Conservation (phyloP, 1,140 invertebrate genomes). For the Notospermus geniculatus region DNA sequence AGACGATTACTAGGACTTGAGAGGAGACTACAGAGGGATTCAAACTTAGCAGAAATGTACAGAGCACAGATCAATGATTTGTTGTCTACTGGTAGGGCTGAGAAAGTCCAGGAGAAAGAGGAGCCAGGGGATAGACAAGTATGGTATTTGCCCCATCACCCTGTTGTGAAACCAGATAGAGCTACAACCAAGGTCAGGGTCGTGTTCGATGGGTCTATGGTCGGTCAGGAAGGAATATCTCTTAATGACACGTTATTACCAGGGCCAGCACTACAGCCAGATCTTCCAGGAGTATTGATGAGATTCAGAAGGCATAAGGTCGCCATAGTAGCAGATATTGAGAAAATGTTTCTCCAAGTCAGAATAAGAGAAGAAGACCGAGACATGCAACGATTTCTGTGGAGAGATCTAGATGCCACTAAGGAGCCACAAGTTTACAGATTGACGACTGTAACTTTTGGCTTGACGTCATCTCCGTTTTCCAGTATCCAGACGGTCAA, state of each 20-base stretch:
- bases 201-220: constrained; percentile 25
- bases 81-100: neutral
- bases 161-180: constrained; percentile 16
- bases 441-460: constrained; percentile 13
- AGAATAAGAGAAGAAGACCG: constrained; percentile 1
- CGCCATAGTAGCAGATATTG: constrained; percentile 20
- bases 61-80: constrained; percentile 1
- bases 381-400: constrained; percentile 4
- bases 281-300: constrained; percentile 27
- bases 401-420: neutral
- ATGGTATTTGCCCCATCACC: constrained; percentile 28
- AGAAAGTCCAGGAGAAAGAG: neutral
- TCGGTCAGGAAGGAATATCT: constrained; percentile 11
- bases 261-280: constrained; percentile 50
- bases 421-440: constrained; percentile 6
- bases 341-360: neutral
- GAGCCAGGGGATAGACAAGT: neutral
- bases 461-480: constrained; percentile 1
- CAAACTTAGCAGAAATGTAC: neutral
- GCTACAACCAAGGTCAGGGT: constrained; percentile 25
- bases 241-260: constrained; percentile 21
- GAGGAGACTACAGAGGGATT: neutral
- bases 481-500: neutral
- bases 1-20: neutral
- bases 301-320: constrained; percentile 10